Base-by-base conservation (phyloP, 1,140 invertebrate species). In the Caenorhabditis latens region DNA sequence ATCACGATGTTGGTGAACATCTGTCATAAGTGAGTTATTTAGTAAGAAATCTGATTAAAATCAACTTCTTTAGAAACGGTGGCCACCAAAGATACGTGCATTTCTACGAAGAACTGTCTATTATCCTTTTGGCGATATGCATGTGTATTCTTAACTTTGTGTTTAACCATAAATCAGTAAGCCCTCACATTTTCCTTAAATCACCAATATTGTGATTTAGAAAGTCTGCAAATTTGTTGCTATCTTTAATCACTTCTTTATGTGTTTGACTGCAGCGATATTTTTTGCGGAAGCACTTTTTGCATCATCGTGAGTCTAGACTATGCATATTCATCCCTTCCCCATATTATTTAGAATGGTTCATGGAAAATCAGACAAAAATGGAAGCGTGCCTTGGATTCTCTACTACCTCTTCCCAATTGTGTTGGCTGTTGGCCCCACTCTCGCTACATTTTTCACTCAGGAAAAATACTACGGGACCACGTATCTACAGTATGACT, bases 211-310 rank as follows among this genome's bases (percentile, higher is more conserved):
- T 8, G 9, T 2, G 16, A 55, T 86, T 67, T 42, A 88, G 88
- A 57, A 79, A 24, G 21, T 61, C 61, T 88, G 88, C 83, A 88
- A 88, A 32, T 75, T 84, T 42, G 82, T 86, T 4, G 75, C 88
- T 4, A 86, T 88, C n/a, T n/a, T 61, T 13, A 57, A 71, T 24
- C 85, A 88, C n/a, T 88, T 86, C 43, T 87, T 88, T 61, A 86
- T 88, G 85, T 55, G 65, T 61, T 21, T 88, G 32, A 50, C 88
- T 13, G 79, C 85, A 50, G 55, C 84, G 13, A 67, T 58, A 11
- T 88, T 86, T 40, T 43, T 88, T 32, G 88, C 88, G 19, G 88
- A 88, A 65, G 88, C 88, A 84, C 42, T 86, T 24, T 88, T 88
- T 55, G 88, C 88, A 16, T 46, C 63, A 46, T 86, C 88, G 88